A percentile compares a stretch with the other conserved stretches of the same genome.
Evolutionary conservation across 2,797 vertebrate species (phyloP).

Genomic region (Myotis vivesi): DNA sequence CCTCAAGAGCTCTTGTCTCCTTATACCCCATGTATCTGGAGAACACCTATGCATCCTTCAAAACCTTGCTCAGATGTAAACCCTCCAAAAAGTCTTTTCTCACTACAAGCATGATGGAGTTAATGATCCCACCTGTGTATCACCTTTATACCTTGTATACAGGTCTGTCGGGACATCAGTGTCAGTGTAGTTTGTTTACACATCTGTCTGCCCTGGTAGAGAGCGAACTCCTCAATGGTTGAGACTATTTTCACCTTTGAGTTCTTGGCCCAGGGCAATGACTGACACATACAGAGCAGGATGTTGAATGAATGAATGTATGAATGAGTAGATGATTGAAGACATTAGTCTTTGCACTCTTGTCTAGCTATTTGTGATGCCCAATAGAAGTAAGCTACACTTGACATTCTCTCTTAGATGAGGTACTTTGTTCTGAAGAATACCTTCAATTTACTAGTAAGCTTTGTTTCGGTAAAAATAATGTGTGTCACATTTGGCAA

Average conservation of each 20-base stretch:
- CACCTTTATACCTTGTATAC: neutral
- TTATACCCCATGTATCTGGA: neutral
- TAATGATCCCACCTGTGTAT: neutral
- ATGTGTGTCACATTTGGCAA: neutral
- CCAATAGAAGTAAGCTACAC: neutral
- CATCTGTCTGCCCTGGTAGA: neutral
- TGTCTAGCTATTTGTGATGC: neutral
- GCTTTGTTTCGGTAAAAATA: constrained; percentile 36
- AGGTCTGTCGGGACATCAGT: neutral
- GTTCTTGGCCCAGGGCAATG: neutral
- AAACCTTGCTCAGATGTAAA: neutral
- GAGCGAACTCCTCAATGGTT: neutral
- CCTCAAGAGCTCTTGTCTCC: neutral
- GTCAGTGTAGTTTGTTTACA: neutral
- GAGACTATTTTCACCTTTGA: neutral
- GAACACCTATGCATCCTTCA: neutral
- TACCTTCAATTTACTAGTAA: neutral
- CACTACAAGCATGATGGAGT: neutral
- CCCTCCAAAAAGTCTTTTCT: neutral
- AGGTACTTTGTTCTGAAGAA: neutral
- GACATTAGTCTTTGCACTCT: neutral
- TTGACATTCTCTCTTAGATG: neutral
- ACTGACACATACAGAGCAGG: neutral
- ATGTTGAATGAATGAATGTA: neutral
- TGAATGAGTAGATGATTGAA: neutral